phyloP scores from a whole-genome alignment of 2,888 invertebrate species.

The Rhodophaea formosa region DNA sequence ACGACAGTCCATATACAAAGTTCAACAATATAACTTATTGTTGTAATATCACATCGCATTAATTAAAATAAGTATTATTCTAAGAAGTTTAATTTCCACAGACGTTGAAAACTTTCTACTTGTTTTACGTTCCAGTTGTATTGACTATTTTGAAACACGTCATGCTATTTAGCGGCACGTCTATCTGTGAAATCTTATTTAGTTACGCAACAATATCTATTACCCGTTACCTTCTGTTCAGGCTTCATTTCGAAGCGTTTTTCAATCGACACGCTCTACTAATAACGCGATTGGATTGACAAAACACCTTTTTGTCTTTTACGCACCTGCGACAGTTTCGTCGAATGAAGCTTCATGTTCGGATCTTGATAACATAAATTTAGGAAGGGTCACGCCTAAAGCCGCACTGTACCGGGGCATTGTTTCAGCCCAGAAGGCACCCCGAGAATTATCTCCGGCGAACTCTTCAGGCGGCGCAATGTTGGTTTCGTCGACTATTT shows the following conservation, averaged over 20 bases:
- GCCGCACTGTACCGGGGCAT: slow-evolving; percentile 83
- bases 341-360: slow-evolving; percentile 86
- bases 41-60: slow-evolving; percentile 21
- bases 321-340: slow-evolving; percentile 73
- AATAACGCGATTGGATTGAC: slow-evolving; percentile 56
- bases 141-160: slow-evolving; percentile 42
- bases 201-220: slow-evolving; percentile 63
- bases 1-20: slow-evolving; percentile 38
- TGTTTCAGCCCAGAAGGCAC: slow-evolving; percentile 85
- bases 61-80: not conserved
- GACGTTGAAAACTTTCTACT: slow-evolving; percentile 32
- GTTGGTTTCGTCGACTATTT: slow-evolving; percentile 60
- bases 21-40: slow-evolving; percentile 29
- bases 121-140: slow-evolving; percentile 31
- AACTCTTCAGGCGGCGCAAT: slow-evolving; percentile 76
- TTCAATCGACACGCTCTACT: slow-evolving; percentile 74
- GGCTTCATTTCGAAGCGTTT: slow-evolving; percentile 59
- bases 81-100: slow-evolving; percentile 1
- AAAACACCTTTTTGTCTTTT: slow-evolving; percentile 54
- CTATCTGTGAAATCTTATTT: slow-evolving; percentile 64
- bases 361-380: slow-evolving; percentile 85
- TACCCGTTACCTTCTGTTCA: slow-evolving; percentile 57
- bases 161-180: slow-evolving; percentile 38
- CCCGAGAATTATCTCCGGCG: slow-evolving; percentile 78
- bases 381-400: slow-evolving; percentile 83